These are phyloP conservation scores for Amia ocellicauda DNA, from an alignment of 2,113 vertebrate species.

Conservation along the genomic window DNA sequence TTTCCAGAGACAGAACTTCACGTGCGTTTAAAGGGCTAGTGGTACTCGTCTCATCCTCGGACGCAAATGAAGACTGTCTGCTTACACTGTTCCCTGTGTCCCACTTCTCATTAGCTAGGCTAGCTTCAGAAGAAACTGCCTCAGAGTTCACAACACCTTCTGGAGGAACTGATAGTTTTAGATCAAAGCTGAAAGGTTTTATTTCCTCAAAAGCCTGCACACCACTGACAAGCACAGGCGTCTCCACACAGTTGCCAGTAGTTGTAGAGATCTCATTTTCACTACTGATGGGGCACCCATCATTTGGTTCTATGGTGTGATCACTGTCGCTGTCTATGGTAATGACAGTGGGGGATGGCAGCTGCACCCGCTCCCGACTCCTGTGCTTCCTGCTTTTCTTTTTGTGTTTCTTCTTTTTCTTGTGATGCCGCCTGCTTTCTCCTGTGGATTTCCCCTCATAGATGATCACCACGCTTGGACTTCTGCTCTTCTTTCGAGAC, in stretches of 20 bases:
- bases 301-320: constrained; percentile 4
- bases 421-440: constrained; percentile 66
- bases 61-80: neutral
- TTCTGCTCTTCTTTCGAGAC: constrained; percentile 67
- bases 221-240: neutral
- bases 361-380: constrained; percentile 34
- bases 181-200: too few relatives aligned
- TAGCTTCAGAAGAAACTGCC: neutral
- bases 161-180: constrained; percentile 7
- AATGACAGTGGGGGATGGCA: constrained; percentile 67
- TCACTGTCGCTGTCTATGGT: constrained; percentile 84
- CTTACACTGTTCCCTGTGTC: neutral
- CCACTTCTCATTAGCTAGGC: neutral
- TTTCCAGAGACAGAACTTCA: neutral
- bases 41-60: neutral
- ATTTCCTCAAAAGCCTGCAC: constrained; percentile 13
- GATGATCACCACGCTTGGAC: constrained; percentile 77
- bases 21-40: neutral
- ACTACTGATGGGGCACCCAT: constrained; percentile 2
- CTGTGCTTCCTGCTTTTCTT: constrained; percentile 75
- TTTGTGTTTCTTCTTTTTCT: constrained; percentile 88
- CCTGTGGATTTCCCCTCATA: constrained; percentile 67
- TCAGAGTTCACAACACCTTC: neutral
- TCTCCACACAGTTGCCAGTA: constrained; percentile 20
- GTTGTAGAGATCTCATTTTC: constrained; percentile 2